Evolutionary conservation across 1,140 invertebrate genomes (phyloP).

Genomic region (Drosophila melanica): DNA sequence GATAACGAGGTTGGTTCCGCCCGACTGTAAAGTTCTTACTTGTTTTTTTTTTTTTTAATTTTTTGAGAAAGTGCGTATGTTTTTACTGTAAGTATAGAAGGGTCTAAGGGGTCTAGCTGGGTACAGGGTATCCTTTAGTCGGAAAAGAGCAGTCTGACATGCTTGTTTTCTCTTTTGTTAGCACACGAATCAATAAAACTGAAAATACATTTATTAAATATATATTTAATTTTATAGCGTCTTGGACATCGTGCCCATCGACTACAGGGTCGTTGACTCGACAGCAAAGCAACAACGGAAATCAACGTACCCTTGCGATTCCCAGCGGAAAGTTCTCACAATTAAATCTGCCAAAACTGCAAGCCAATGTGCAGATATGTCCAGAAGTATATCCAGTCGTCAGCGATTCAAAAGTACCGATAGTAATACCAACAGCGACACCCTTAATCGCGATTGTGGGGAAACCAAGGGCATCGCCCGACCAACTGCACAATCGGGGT

Average conservation of each 20-base stretch:
- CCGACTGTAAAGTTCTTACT: no score
- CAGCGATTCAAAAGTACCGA: conserved; percentile 63
- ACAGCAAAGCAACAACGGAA: conserved; percentile 61
- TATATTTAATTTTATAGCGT: conserved; percentile 39
- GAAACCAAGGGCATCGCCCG: conserved; percentile 49
- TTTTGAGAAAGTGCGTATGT: no score
- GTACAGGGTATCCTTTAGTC: no score
- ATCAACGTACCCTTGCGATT: conserved; percentile 49
- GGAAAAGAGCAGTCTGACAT: no score
- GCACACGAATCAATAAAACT: no score
- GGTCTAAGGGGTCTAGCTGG: no score
- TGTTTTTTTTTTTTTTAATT: no score
- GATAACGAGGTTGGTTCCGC: no score
- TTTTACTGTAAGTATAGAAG: no score
- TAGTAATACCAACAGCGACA: conserved; percentile 62
- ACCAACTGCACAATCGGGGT: conserved; percentile 60
- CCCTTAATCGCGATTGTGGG: conserved; percentile 54
- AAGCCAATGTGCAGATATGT: conserved; percentile 69
- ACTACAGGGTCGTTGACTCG: conserved; percentile 72
- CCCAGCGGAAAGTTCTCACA: conserved; percentile 61
- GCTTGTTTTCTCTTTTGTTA: no score
- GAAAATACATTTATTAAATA: not conserved
- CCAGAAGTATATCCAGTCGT: conserved; percentile 64
- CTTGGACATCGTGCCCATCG: conserved; percentile 67
- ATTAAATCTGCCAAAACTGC: conserved; percentile 64